Percentiles rank a stretch among this genome's conserved stretches.
These are phyloP conservation scores for Gyps fulvus DNA, from an alignment of 2,113 vertebrate species.

Conservation along the genomic window DNA sequence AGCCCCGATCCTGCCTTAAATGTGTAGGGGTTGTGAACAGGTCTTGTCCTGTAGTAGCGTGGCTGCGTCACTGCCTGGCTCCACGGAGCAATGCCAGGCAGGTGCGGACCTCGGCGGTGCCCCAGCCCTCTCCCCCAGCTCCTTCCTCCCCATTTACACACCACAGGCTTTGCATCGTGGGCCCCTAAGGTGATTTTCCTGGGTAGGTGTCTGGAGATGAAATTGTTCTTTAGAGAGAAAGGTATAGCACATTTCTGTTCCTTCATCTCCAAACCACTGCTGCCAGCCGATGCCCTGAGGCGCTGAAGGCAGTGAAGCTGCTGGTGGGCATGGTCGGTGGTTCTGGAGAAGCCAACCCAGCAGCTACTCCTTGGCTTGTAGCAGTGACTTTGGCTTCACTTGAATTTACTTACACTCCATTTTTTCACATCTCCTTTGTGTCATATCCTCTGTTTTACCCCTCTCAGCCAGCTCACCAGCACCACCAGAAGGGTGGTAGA, in stretches of 20 bases:
- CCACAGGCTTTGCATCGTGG: not conserved
- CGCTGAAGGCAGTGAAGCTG: not conserved
- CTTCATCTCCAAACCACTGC: not conserved
- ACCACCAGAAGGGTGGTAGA: not conserved
- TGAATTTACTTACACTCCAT: not conserved
- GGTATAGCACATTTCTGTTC: not conserved
- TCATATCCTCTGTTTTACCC: not conserved
- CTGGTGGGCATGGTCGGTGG: not conserved
- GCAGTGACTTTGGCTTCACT: not conserved
- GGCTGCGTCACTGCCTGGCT: not conserved
- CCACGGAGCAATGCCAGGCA: not conserved
- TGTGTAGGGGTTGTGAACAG: fast-evolving
- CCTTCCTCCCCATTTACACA: not conserved
- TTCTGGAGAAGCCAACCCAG: not conserved
- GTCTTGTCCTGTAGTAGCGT: fast-evolving
- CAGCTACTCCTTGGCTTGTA: not conserved
- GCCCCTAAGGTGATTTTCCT: not conserved
- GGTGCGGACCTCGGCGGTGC: not conserved
- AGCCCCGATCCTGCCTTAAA: not conserved
- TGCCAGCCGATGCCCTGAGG: not conserved
- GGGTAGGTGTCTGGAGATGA: not conserved
- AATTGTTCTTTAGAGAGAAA: not conserved
- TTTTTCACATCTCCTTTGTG: not conserved
- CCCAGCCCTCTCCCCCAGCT: not conserved
- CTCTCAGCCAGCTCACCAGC: not conserved